Percentiles rank a stretch among this genome's conserved stretches.
These are phyloP conservation scores for Hepsetus odoe DNA, from an alignment of 2,113 vertebrate genomes.

Conservation along the genomic window DNA sequence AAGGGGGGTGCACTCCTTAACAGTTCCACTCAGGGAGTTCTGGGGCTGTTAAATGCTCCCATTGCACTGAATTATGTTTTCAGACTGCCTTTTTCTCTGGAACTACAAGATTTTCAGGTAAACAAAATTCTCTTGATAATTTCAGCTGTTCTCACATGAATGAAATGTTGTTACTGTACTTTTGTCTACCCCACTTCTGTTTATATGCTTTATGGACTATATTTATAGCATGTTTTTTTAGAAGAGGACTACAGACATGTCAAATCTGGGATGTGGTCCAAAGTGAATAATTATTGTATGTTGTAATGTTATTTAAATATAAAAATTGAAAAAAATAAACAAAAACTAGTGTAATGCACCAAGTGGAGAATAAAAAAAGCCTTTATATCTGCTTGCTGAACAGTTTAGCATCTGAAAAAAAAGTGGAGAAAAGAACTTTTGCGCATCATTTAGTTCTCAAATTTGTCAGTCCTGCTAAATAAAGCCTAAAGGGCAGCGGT, in stretches of 20 bases:
- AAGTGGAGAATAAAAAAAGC: no score
- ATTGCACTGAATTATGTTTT: slow-evolving; percentile 10
- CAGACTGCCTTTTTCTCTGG: slow-evolving; percentile 29
- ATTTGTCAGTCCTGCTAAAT: no score
- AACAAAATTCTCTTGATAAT: slow-evolving; percentile 34
- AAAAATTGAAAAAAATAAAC: no score
- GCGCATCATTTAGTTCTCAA: no score
- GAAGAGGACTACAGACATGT: neutral
- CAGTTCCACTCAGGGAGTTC: slow-evolving; percentile 25
- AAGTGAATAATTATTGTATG: no score
- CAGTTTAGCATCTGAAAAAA: no score
- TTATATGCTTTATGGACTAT: neutral
- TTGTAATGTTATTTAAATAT: no score
- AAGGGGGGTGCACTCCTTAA: neutral
- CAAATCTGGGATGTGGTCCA: no score
- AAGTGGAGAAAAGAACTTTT: no score
- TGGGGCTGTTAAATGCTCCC: slow-evolving; percentile 34
- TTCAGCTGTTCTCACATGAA: slow-evolving; percentile 18
- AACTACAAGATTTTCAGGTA: slow-evolving; percentile 45
- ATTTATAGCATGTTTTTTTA: neutral
- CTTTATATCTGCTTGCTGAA: no score
- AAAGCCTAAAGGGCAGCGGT: no score
- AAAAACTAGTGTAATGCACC: no score
- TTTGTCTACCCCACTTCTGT: neutral
- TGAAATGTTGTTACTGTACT: neutral